These are phyloP conservation scores for Gadopsis bispinosus DNA, from an alignment of 2,797 vertebrate genomes.

Conservation along the genomic window DNA sequence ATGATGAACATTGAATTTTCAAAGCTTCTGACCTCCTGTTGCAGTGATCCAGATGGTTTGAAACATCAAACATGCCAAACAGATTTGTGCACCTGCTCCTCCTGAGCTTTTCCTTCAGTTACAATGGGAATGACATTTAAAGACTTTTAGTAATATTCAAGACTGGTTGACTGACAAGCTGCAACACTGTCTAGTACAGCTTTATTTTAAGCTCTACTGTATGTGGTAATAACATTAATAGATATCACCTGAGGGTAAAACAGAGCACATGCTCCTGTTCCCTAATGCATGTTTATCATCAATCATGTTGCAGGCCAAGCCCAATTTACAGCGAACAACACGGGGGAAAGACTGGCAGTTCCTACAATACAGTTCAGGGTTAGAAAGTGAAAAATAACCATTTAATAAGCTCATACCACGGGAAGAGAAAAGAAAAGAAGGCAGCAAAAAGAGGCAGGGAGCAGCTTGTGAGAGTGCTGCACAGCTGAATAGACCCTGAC, in stretches of 20 bases:
- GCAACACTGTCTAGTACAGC: neutral
- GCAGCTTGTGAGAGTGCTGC: slow-evolving; percentile 55
- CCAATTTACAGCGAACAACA: slow-evolving; percentile 41
- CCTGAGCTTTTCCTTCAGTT: neutral
- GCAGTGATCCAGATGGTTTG: slow-evolving; percentile 28
- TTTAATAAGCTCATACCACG: slow-evolving; percentile 65
- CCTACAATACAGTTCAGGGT: slow-evolving; percentile 34
- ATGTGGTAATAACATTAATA: neutral
- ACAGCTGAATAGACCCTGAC: slow-evolving; percentile 66
- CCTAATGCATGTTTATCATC: slow-evolving; percentile 29
- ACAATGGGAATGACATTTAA: neutral
- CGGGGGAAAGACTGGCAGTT: slow-evolving; percentile 17
- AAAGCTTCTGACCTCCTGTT: slow-evolving; percentile 28
- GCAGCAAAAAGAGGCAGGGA: slow-evolving; percentile 30
- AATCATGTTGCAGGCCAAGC: slow-evolving; percentile 35
- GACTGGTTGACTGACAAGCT: slow-evolving; percentile 13
- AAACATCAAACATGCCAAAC: slow-evolving; percentile 26
- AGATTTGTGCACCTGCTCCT: slow-evolving; percentile 11
- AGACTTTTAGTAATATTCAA: neutral
- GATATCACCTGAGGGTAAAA: slow-evolving; percentile 19
- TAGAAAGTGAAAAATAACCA: slow-evolving; percentile 57
- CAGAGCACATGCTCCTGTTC: slow-evolving; percentile 11
- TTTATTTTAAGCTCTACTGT: slow-evolving; percentile 25
- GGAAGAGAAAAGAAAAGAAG: slow-evolving; percentile 35
- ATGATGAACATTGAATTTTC: slow-evolving; percentile 24